phyloP scores from a whole-genome alignment of 2,888 invertebrate genomes.

The Parnassius glacialis region DNA sequence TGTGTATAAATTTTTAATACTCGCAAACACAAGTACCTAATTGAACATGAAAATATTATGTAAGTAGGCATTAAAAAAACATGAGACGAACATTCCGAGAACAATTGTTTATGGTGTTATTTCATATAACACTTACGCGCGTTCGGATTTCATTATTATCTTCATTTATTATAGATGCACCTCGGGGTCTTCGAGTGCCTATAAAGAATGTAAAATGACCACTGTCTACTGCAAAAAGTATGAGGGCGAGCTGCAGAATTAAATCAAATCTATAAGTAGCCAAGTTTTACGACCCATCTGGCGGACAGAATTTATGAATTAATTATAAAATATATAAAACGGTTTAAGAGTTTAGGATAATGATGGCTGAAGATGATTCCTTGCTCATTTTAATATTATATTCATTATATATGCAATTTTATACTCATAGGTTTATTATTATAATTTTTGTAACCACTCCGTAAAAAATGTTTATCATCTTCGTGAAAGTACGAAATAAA shows the following conservation, averaged over 20 bases:
- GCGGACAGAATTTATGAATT: too few species aligned
- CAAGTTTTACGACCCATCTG: too few species aligned
- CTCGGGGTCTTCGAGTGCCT: conserved; percentile 37
- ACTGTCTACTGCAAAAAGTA: conserved; percentile 37
- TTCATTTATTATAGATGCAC: conserved; percentile 47
- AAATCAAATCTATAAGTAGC: neutral
- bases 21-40: neutral
- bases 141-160: conserved; percentile 42
- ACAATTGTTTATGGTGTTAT: conserved; percentile 45
- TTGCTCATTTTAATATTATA: too few species aligned
- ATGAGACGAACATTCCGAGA: conserved; percentile 27
- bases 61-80: conserved; percentile 16
- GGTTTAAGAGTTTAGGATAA: neutral
- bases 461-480: too few species aligned
- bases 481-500: too few species aligned
- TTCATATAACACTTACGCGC: conserved; percentile 43
- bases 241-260: conserved; percentile 24
- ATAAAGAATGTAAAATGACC: conserved; percentile 48
- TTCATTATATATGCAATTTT: too few species aligned
- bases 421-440: too few species aligned
- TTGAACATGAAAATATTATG: conserved; percentile 6
- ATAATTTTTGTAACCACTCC: too few species aligned
- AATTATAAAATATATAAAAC: neutral
- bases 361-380: too few species aligned
- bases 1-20: neutral